Percentiles rank a stretch among this genome's conserved stretches.
Evolutionary conservation across 2,888 invertebrate species (phyloP).

Genomic region (Synergus japonicus): DNA sequence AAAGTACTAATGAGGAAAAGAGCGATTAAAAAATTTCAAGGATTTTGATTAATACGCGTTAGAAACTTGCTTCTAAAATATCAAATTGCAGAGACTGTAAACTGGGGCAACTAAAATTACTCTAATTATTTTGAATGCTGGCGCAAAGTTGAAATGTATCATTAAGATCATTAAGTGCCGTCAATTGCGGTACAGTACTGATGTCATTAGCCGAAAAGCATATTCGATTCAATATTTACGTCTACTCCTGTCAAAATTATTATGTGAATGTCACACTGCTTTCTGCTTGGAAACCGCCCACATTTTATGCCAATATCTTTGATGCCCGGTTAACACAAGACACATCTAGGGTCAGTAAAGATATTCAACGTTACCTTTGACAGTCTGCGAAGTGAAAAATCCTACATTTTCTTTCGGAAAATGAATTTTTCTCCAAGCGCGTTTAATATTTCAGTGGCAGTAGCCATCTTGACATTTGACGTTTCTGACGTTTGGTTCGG

Average conservation of each 20-base stretch:
- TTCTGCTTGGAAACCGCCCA: conserved; percentile 51
- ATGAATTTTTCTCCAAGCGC: conserved; percentile 58
- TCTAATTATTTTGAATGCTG: conserved; percentile 2
- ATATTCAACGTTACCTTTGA: conserved; percentile 62
- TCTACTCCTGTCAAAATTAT: conserved; percentile 64
- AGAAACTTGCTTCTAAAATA: conserved; percentile 7
- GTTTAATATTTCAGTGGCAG: conserved; percentile 67
- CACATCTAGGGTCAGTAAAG: neutral
- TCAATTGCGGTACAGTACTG: conserved; percentile 11
- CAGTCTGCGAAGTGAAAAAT: conserved; percentile 56
- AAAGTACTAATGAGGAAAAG: conserved; percentile 13
- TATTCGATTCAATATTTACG: conserved; percentile 64
- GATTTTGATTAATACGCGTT: conserved; percentile 28
- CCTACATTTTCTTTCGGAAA: conserved; percentile 69
- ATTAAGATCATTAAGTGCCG: neutral
- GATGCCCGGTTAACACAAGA: conserved; percentile 38
- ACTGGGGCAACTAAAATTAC: conserved; percentile 27
- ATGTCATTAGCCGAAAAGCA: conserved; percentile 41
- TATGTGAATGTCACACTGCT: conserved; percentile 48
- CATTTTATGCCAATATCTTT: conserved; percentile 35
- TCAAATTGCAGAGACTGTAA: conserved; percentile 7
- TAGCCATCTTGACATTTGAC: conserved; percentile 68
- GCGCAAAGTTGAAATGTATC: neutral
- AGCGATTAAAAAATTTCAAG: conserved; percentile 27
- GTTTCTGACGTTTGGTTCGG: conserved; percentile 35